Percentiles rank a stretch among this genome's conserved stretches.
These are phyloP conservation scores for Cephus pygmeus DNA, from an alignment of 2,888 invertebrate genomes.

Conservation along the genomic window DNA sequence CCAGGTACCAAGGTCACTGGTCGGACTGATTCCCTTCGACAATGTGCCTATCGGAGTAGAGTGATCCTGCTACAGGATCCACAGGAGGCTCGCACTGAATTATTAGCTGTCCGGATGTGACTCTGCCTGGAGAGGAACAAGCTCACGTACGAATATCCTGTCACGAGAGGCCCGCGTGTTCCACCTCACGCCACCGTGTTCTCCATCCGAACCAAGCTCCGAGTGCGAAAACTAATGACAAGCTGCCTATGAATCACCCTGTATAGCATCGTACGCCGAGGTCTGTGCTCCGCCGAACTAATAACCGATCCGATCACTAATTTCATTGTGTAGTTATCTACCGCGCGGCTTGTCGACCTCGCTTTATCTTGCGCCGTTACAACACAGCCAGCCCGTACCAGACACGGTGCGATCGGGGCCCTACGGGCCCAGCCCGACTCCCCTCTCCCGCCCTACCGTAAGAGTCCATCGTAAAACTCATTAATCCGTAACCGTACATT, in stretches of 20 bases:
- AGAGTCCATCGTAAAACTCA: background rate
- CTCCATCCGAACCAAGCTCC: conserved; percentile 56
- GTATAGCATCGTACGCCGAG: conserved; percentile 20
- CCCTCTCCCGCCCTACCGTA: background rate
- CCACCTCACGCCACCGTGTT: conserved; percentile 51
- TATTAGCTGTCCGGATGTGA: conserved; percentile 57
- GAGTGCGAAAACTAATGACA: conserved; percentile 59
- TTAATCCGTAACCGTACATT: background rate
- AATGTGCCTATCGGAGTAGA: background rate
- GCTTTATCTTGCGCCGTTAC: conserved; percentile 1
- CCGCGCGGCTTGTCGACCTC: background rate
- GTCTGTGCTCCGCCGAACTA: conserved; percentile 41
- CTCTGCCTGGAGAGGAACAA: conserved; percentile 50
- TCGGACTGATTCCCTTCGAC: background rate
- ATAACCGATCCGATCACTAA: conserved; percentile 58
- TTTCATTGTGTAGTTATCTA: conserved; percentile 35
- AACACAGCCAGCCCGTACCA: background rate
- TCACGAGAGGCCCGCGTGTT: conserved; percentile 46
- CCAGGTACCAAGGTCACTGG: background rate
- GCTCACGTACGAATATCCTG: conserved; percentile 61
- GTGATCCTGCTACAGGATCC: background rate
- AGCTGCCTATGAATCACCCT: conserved; percentile 59
- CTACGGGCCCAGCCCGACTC: background rate
- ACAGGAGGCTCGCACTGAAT: conserved; percentile 29
- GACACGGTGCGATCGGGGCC: background rate